These are phyloP conservation scores for Ageneiosus marmoratus DNA, from an alignment of 2,113 vertebrate genomes.

Conservation along the genomic window DNA sequence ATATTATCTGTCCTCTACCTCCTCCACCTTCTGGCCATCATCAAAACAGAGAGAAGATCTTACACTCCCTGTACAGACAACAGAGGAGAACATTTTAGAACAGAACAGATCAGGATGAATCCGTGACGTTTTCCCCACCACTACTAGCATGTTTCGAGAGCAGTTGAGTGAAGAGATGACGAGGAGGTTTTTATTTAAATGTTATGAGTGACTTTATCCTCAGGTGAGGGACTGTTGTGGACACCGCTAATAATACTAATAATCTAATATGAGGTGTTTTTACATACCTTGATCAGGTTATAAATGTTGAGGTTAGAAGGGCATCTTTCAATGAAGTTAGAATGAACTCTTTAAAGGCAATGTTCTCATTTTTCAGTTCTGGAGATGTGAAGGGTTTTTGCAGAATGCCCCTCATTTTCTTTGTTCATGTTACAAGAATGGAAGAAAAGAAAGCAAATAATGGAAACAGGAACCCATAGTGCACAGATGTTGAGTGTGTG, in stretches of 20 bases:
- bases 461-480: not conserved
- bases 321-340: not conserved
- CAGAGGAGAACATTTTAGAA: not conserved
- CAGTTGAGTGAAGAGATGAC: too few relatives aligned
- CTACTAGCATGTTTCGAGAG: too few relatives aligned
- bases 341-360: not conserved
- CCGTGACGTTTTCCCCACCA: not conserved
- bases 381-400: not conserved
- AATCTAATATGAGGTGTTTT: too few relatives aligned
- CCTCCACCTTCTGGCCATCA: too few relatives aligned
- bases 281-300: not conserved
- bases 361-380: not conserved
- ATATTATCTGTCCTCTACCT: too few relatives aligned
- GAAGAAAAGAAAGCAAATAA: slow-evolving; percentile 9
- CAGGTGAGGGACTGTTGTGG: too few relatives aligned
- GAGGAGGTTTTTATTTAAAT: too few relatives aligned
- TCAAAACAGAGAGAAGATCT: not conserved
- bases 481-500: slow-evolving; percentile 1
- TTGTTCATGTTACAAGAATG: not conserved
- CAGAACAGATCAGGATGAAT: not conserved
- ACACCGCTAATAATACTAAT: not conserved
- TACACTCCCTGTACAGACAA: too few relatives aligned
- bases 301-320: not conserved
- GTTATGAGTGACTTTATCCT: too few relatives aligned
- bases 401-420: not conserved